Evolutionary conservation across 2,888 invertebrate species (phyloP), one percentile per base, ranked within the genome.

Genomic region (Carabus problematicus): DNA sequence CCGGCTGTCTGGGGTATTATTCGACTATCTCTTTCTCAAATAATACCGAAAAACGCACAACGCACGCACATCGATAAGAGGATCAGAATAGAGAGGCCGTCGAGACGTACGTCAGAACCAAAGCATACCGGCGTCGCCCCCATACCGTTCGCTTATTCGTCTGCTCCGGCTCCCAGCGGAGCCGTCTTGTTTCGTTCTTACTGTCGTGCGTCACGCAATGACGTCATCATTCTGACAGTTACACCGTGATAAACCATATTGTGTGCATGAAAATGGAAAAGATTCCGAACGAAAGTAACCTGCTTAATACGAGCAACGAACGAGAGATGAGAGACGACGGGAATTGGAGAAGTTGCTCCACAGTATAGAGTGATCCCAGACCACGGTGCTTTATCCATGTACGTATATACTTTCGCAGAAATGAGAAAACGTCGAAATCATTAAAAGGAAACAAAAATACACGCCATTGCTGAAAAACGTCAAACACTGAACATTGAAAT

Each of bases 151-250:
- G 47, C 47, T 47, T n/a, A 11, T 16, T 47, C 12, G 12, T 7
- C 11, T 41, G 58, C 12, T 29, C 6, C 3, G 29, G 2, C 19
- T 60, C 67, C 67, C 67, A 49, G 18, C 12, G 60, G 68, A 59
- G 68, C 43, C 68, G 60, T 68, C 68, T 68, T 68, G 60, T 68
- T 68, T 61, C 54, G 49, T 68, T 60, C 56, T 19, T 56, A 29
- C 45, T 49, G 67, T 59, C 49, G 67, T 45, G 47, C 67, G 52
- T 68, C 60, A 68, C 19, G 43, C 18, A 42, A 43, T 61, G 72
- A 74, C 75, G 76, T 78, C 76, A 77, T 77, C 77, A 75, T 76
- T 77, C 75, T 77, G 77, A 75, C 77, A 68, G 68, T 42, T 60
- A 68, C 60, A 66, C 77, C 73, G 70, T 72, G 74, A 74, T 76